These are phyloP conservation scores for Rhinopomastus cyanomelas DNA, from an alignment of 2,113 vertebrate genomes.

Conservation along the genomic window DNA sequence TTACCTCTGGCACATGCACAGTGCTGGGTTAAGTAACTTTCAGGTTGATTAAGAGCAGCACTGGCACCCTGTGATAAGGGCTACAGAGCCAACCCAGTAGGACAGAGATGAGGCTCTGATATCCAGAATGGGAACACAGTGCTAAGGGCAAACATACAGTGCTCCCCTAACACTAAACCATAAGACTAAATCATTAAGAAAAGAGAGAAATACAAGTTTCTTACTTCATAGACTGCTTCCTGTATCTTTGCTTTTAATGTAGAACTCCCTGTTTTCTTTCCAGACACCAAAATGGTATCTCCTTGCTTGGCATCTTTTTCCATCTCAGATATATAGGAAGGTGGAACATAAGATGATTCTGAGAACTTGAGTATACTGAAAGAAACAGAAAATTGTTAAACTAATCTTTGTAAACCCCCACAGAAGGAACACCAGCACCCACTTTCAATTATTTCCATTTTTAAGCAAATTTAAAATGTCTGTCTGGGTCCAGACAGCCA, in stretches of 20 bases:
- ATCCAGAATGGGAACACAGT: accelerated
- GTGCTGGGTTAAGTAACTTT: not conserved
- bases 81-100: not conserved
- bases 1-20: not conserved
- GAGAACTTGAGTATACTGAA: slow-evolving; percentile 90
- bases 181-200: not conserved
- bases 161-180: not conserved
- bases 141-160: not conserved
- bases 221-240: slow-evolving; percentile 78
- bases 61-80: not conserved
- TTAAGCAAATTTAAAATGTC: not conserved
- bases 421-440: not conserved
- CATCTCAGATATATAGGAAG: slow-evolving; percentile 92
- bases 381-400: not conserved
- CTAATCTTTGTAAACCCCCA: not conserved
- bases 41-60: not conserved
- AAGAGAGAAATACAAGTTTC: not conserved
- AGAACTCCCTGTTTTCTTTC: slow-evolving; percentile 82
- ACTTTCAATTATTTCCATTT: not conserved
- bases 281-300: slow-evolving; percentile 82
- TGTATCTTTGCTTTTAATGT: slow-evolving; percentile 79
- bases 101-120: not conserved
- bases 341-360: slow-evolving; percentile 92
- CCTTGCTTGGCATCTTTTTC: slow-evolving; percentile 93
- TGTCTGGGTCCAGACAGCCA: not conserved